These are phyloP conservation scores for Mimachlamys varia DNA, from an alignment of 2,888 invertebrate species.

Conservation along the genomic window DNA sequence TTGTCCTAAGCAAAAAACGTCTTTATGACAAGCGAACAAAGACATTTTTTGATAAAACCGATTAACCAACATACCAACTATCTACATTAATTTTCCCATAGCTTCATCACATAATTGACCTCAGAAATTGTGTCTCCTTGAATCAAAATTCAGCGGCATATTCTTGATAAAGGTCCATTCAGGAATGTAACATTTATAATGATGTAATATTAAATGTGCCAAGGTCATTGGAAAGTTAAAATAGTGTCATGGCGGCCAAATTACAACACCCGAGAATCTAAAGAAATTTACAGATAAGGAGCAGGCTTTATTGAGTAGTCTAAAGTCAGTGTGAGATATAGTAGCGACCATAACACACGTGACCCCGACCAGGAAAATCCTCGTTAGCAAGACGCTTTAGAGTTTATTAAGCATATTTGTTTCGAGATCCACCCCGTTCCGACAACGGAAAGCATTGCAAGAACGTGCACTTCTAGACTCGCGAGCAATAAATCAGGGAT, in stretches of 20 bases:
- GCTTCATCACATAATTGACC: too few relatives aligned
- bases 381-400: slow-evolving; percentile 1
- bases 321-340: neutral
- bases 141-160: too few relatives aligned
- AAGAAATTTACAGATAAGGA: neutral
- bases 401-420: slow-evolving; percentile 23
- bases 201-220: too few relatives aligned
- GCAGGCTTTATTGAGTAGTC: neutral
- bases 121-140: too few relatives aligned
- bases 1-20: too few relatives aligned
- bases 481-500: slow-evolving; percentile 43
- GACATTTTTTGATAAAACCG: too few relatives aligned
- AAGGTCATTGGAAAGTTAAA: too few relatives aligned
- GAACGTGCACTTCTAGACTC: slow-evolving; percentile 21
- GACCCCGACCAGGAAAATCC: neutral
- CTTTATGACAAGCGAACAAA: too few relatives aligned
- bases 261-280: neutral
- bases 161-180: too few relatives aligned
- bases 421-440: slow-evolving; percentile 28
- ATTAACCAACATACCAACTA: too few relatives aligned
- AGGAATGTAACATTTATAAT: too few relatives aligned
- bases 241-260: neutral
- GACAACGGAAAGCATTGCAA: slow-evolving; percentile 3
- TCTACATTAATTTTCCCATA: too few relatives aligned
- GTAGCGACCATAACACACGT: neutral